phyloP scores from a whole-genome alignment of 1,140 invertebrate species.

The Phymorhynchus buccinoides region DNA sequence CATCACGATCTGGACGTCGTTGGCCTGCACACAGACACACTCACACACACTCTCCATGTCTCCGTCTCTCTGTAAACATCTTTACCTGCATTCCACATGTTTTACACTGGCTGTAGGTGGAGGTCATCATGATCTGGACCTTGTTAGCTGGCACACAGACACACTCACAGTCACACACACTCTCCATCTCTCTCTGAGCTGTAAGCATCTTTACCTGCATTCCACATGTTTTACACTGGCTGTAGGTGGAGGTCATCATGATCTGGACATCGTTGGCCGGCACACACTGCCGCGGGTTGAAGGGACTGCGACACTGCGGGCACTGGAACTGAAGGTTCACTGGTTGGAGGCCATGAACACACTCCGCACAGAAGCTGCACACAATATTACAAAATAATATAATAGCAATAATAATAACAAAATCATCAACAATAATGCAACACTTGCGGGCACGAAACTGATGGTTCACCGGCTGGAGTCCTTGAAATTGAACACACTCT shows the following conservation, averaged over 20 bases:
- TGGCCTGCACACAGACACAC: too few species aligned
- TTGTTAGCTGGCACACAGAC: too few species aligned
- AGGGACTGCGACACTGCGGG: slow-evolving; percentile 48
- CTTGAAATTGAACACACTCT: neutral
- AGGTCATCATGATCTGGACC: too few species aligned
- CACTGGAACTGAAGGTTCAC: slow-evolving; percentile 41
- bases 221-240: slow-evolving; percentile 51
- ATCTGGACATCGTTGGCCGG: slow-evolving; percentile 46
- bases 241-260: slow-evolving; percentile 34
- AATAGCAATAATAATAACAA: neutral
- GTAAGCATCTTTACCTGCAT: slow-evolving; percentile 38
- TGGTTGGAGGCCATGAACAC: slow-evolving; percentile 38
- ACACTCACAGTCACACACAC: neutral
- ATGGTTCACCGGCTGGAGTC: too few species aligned
- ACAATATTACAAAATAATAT: slow-evolving; percentile 33
- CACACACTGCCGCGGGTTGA: slow-evolving; percentile 33
- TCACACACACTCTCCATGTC: too few species aligned
- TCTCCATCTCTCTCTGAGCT: too few species aligned
- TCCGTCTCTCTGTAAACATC: too few species aligned
- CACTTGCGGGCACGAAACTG: too few species aligned
- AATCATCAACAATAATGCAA: too few species aligned
- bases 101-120: too few species aligned
- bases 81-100: too few species aligned
- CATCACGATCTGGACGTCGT: slow-evolving; percentile 47
- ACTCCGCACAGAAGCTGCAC: slow-evolving; percentile 51